Percentiles rank a stretch among this genome's conserved stretches.
These are phyloP conservation scores for Drosophila nigrodunni DNA, from an alignment of 1,140 invertebrate genomes.

Conservation along the genomic window DNA sequence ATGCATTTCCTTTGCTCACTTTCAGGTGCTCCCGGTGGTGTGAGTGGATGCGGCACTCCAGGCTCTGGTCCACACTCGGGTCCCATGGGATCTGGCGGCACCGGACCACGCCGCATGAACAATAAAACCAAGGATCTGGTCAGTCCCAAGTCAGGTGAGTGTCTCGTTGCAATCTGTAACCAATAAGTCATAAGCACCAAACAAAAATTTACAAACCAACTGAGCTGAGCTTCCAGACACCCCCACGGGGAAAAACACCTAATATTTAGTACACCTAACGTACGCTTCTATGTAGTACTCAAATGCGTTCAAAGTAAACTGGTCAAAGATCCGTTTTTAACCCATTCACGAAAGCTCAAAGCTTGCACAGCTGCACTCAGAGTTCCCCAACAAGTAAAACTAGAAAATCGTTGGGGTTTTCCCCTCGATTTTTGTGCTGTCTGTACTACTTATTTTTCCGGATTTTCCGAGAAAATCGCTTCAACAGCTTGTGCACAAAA, in stretches of 20 bases:
- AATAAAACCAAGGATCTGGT: constrained; percentile 85
- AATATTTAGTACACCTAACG: constrained; percentile 36
- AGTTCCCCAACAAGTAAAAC: constrained; percentile 10
- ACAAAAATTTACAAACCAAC: constrained; percentile 13
- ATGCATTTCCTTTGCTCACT: not conserved
- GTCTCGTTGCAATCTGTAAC: constrained; percentile 26
- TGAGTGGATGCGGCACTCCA: constrained; percentile 82
- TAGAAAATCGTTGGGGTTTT: not conserved
- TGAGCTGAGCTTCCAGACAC: constrained; percentile 42
- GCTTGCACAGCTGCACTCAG: constrained; percentile 55
- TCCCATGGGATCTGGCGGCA: constrained; percentile 82
- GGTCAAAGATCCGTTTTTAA: not conserved
- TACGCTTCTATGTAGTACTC: constrained; percentile 39
- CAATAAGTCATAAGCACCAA: constrained; percentile 27
- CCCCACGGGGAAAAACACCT: constrained; percentile 8
- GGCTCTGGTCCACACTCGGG: constrained; percentile 81
- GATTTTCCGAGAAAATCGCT: constrained; percentile 1
- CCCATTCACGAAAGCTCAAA: constrained; percentile 4
- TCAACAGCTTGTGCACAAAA: constrained; percentile 35
- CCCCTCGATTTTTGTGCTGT: constrained; percentile 33
- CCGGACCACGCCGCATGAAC: constrained; percentile 84
- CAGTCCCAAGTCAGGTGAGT: constrained; percentile 84
- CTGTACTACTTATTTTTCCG: not conserved
- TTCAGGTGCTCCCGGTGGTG: constrained; percentile 74
- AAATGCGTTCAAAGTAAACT: constrained; percentile 9